These are phyloP conservation scores for Hippocampus mohnikei DNA, from an alignment of 2,113 vertebrate genomes.

Conservation along the genomic window DNA sequence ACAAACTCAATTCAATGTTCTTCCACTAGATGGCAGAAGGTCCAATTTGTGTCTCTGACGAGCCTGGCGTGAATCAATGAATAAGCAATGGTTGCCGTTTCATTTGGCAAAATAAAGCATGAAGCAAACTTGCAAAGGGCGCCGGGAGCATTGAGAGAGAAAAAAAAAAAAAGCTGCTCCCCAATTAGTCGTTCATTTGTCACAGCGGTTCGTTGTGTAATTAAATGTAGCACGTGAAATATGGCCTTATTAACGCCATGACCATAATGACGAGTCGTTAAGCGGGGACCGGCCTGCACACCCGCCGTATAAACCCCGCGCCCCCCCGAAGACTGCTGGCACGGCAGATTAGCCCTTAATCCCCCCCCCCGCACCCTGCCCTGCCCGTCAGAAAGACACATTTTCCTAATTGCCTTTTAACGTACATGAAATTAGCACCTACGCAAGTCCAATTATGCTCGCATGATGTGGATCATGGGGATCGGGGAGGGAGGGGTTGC, in stretches of 20 bases:
- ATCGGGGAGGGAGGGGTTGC: conserved; percentile 41
- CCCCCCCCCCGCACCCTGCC: conserved; percentile 11
- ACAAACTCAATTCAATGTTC: too few species aligned
- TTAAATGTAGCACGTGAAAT: conserved; percentile 75
- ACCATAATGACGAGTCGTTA: conserved; percentile 70
- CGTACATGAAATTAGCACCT: conserved; percentile 72
- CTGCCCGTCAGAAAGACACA: conserved; percentile 64
- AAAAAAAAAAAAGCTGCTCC: conserved; percentile 59
- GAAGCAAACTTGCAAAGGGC: conserved; percentile 22
- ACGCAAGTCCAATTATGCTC: conserved; percentile 62
- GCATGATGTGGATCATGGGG: conserved; percentile 53
- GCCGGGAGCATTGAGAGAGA: conserved; percentile 5
- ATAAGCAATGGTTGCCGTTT: not conserved
- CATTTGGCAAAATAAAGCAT: not conserved
- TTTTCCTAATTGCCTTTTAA: conserved; percentile 77
- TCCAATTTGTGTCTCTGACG: too few species aligned
- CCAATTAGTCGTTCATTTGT: conserved; percentile 72
- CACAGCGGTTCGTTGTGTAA: conserved; percentile 70
- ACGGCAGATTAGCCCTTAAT: conserved; percentile 70
- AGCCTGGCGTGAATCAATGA: not conserved
- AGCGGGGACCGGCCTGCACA: conserved; percentile 33
- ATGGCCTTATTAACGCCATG: conserved; percentile 74
- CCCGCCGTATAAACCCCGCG: conserved; percentile 24
- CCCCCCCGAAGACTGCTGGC: conserved; percentile 55
- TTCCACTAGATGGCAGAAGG: too few species aligned